These are phyloP conservation scores for Heliconius ethilla DNA, from an alignment of 2,888 invertebrate genomes.

Conservation along the genomic window DNA sequence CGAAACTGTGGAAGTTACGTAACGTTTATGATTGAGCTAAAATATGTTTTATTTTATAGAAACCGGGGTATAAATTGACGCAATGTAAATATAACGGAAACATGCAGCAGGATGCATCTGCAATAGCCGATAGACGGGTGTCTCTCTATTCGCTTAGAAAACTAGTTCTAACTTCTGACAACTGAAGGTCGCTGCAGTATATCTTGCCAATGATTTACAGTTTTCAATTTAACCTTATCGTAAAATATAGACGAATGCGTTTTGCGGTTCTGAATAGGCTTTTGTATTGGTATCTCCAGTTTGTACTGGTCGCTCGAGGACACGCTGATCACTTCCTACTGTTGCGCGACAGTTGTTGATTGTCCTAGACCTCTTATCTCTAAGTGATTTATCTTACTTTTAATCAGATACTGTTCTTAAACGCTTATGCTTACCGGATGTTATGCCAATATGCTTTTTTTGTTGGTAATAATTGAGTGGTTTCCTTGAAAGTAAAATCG, in stretches of 20 bases:
- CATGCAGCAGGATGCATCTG: slow-evolving; percentile 21
- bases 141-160: slow-evolving; percentile 35
- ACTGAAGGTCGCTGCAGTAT: slow-evolving; percentile 41
- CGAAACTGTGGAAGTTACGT: not conserved
- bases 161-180: slow-evolving; percentile 45
- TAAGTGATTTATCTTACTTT: slow-evolving; percentile 7
- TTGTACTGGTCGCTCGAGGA: slow-evolving; percentile 28
- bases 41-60: not conserved
- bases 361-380: slow-evolving; percentile 16
- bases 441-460: not conserved
- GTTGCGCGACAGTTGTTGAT: slow-evolving; percentile 27
- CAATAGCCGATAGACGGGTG: slow-evolving; percentile 18
- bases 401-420: not conserved
- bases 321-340: slow-evolving; percentile 41
- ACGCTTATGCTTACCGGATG: slow-evolving; percentile 8
- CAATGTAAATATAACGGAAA: slow-evolving; percentile 22
- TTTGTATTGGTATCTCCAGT: slow-evolving; percentile 27
- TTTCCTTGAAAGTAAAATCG: not conserved
- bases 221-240: slow-evolving; percentile 25
- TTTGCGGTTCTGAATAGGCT: slow-evolving; percentile 1
- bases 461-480: not conserved
- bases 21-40: not conserved
- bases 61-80: not conserved
- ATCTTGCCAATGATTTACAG: slow-evolving; percentile 21
- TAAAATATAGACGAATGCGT: slow-evolving; percentile 15